A percentile compares a stretch with the other conserved stretches of the same genome.
phyloP scores from a whole-genome alignment of 1,140 invertebrate genomes.

The Camponotus floridanus region DNA sequence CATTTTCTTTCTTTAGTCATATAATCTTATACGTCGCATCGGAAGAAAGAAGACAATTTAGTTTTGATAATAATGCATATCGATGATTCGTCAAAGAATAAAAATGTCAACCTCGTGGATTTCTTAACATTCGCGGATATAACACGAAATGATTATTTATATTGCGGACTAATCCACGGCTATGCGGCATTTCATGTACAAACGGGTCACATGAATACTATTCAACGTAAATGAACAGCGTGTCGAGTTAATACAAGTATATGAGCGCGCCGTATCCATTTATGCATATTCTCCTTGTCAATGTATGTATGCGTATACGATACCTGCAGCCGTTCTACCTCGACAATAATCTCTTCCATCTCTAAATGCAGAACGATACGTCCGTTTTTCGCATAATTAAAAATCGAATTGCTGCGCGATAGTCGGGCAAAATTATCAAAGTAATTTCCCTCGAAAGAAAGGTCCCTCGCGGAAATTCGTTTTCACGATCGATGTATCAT shows the following conservation, averaged over 20 bases:
- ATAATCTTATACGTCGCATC: not conserved
- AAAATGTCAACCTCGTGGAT: slow-evolving; percentile 15
- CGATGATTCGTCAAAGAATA: not conserved
- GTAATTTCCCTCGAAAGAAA: slow-evolving; percentile 31
- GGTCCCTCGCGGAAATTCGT: slow-evolving; percentile 12
- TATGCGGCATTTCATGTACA: slow-evolving; percentile 50
- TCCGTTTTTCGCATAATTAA: slow-evolving; percentile 34
- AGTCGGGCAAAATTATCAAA: not conserved
- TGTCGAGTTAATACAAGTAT: slow-evolving; percentile 49
- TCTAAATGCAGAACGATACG: not conserved
- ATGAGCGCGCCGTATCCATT: slow-evolving; percentile 1
- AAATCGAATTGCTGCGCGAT: slow-evolving; percentile 19
- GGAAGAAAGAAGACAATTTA: not conserved
- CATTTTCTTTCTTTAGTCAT: too few relatives aligned
- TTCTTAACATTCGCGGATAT: slow-evolving; percentile 14
- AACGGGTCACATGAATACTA: slow-evolving; percentile 26
- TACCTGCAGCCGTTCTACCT: slow-evolving; percentile 1
- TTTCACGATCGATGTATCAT: slow-evolving; percentile 28
- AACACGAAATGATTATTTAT: slow-evolving; percentile 50
- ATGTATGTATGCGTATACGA: too few relatives aligned
- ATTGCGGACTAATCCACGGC: slow-evolving; percentile 29
- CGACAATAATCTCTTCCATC: slow-evolving; percentile 16
- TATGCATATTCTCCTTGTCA: slow-evolving; percentile 39
- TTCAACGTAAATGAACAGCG: slow-evolving; percentile 47
- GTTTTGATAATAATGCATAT: slow-evolving; percentile 23